phyloP scores from a whole-genome alignment of 2,888 invertebrate genomes.

The Stenichneumon culpator region DNA sequence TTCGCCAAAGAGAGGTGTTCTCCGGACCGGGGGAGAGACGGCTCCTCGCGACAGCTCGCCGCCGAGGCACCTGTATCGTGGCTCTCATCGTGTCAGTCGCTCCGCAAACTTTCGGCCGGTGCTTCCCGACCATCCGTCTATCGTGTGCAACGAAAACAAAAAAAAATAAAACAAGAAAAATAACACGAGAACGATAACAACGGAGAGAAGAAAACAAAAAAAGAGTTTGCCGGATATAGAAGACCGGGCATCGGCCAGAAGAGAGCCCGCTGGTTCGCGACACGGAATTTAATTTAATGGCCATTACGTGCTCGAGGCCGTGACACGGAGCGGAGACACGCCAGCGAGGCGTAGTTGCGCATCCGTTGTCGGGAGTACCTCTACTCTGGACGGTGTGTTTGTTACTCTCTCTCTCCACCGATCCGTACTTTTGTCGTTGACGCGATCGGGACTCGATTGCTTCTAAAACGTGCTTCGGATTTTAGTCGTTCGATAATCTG shows the following conservation, averaged over 20 bases:
- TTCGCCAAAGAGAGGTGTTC: neutral
- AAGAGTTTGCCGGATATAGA: conserved; percentile 55
- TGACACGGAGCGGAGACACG: conserved; percentile 61
- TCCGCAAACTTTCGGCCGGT: conserved; percentile 32
- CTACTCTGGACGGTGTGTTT: neutral
- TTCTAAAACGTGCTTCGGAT: neutral
- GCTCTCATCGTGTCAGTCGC: conserved; percentile 37
- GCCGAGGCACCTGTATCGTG: conserved; percentile 39
- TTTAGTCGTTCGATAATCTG: neutral
- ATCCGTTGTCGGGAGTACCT: conserved; percentile 58
- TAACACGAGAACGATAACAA: neutral
- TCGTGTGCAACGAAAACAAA: neutral
- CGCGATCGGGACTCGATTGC: conserved; percentile 16
- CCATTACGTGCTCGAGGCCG: conserved; percentile 70
- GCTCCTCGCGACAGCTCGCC: neutral
- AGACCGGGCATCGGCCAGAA: conserved; percentile 34
- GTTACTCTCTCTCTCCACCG: neutral
- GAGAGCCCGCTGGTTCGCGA: conserved; percentile 41
- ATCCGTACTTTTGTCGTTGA: conserved; percentile 13
- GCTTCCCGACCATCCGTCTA: neutral
- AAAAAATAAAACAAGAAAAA: neutral
- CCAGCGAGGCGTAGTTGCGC: conserved; percentile 61
- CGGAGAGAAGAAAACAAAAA: neutral
- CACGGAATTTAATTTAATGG: conserved; percentile 71
- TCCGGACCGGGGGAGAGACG: neutral